These are phyloP conservation scores for Lasioglossum pauxillum DNA, from an alignment of 2,888 invertebrate genomes.

Conservation along the genomic window DNA sequence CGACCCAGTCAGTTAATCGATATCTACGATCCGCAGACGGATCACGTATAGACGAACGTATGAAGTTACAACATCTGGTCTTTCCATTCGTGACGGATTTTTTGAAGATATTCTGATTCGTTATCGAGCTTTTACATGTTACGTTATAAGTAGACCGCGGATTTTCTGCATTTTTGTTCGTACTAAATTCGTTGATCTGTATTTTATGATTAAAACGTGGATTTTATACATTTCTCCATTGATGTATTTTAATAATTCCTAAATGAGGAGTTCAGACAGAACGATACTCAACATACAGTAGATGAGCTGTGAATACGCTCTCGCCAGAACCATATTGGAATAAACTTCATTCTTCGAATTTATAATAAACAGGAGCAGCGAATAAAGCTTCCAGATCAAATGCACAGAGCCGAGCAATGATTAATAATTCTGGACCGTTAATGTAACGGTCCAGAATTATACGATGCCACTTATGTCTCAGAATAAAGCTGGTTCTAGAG, in stretches of 20 bases:
- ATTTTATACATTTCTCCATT: background rate
- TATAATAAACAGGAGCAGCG: background rate
- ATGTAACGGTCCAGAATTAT: too few species aligned
- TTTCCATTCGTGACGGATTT: background rate
- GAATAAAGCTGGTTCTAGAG: conserved; percentile 54
- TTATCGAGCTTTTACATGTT: background rate
- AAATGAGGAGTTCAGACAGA: background rate
- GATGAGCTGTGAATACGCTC: background rate
- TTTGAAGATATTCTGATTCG: background rate
- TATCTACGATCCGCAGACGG: conserved; percentile 70
- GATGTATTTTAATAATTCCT: background rate
- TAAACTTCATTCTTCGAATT: background rate
- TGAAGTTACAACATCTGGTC: conserved; percentile 44
- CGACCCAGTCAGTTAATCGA: conserved; percentile 72
- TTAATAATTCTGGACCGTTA: conserved; percentile 47
- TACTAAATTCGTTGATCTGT: too few species aligned
- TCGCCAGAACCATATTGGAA: background rate
- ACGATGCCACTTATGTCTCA: conserved; percentile 66
- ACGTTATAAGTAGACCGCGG: background rate
- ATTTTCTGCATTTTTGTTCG: background rate
- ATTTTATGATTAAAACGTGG: too few species aligned
- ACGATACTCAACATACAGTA: background rate
- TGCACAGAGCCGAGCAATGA: conserved; percentile 9
- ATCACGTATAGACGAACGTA: conserved; percentile 58
- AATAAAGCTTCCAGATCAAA: conserved; percentile 32